Base-by-base conservation (phyloP, 1,140 invertebrate genomes). In the Pseudachorutes palmiensis region DNA sequence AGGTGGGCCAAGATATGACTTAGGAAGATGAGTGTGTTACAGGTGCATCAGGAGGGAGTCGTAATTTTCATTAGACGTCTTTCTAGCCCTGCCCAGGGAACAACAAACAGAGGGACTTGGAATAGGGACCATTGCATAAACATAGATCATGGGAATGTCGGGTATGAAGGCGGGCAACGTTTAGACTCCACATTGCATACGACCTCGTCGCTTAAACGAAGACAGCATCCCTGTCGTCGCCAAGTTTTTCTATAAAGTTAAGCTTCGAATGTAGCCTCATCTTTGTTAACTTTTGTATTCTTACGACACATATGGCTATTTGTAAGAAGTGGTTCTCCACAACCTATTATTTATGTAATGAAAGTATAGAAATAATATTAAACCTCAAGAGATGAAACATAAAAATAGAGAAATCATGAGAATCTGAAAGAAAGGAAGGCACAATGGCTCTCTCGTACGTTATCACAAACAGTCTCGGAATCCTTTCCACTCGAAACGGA, bases 131-230 rank as follows among this genome's bases (percentile, higher is more conserved):
- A 55, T 55, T 55, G 24, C 51, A 55, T 55, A 55, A 55, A 55
- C 51, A 55, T 55, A 55, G 51, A 55, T 55, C 51, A 55, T 55
- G 51, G 51, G 51, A 55, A 55, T 22, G 51, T 55, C 51, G 12
- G 12, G 3, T 55, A 12, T 19, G 51, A 55, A 24, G 51, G 51
- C 24, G 51, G 51, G 51, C 24, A 55, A 24, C 12, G 51, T 19
- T 45, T 19, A 45, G 19, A 45, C 36, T n/a, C n/a, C n/a, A n/a
- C n/a, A n/a, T n/a, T n/a, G n/a, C n/a, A n/a, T n/a, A n/a, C n/a
- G n/a, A n/a, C n/a, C n/a, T n/a, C n/a, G n/a, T n/a, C n/a, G n/a
- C n/a, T n/a, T n/a, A n/a, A n/a, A n/a, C n/a, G n/a, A n/a, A n/a
- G n/a, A n/a, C n/a, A n/a, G n/a, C n/a, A n/a, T n/a, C n/a, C n/a